Evolutionary conservation across 92 coral and sea anemone species (phyloP), one percentile per base, ranked within the genome.

Genomic region (Siderastrea radians): DNA sequence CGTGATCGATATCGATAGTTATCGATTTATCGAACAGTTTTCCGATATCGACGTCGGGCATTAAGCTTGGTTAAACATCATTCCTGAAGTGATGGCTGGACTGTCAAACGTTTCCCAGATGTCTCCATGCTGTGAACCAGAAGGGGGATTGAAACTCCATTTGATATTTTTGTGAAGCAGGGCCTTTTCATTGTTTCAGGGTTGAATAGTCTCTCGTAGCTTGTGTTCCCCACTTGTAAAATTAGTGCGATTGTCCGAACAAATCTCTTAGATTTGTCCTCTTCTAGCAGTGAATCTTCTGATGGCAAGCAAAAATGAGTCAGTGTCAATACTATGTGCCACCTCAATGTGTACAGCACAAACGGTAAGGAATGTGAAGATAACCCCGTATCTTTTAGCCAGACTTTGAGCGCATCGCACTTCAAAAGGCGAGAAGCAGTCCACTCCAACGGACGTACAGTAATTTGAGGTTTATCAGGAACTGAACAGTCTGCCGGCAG

Each of bases 81-180:
- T 26, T 26, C 38, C 38, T 26, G 0, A 26, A 26, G 38, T 26
- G 38, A 26, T 26, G 38, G 0, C 38, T 26, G 0, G 38, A 26
- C 38, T 26, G 38, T 26, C 38, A 26, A 26, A 26, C 38, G 38
- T 26, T 26, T 26, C 38, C 38, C 38, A 26, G 38, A 26, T 26
- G 38, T 26, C 38, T 26, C 38, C 38, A 26, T 26, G 5, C 3
- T 70, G 79, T 6, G 79, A 83, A 5, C 82, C 89, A 49, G 46
- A 38, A 13, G 83, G 89, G n/a, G 75, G 89, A 76, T 76, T 85
- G 62, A 85, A 85, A 26, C 47, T 54, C 75, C 89, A 85, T n/a
- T 75, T 77, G n/a, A 66, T 60, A 43, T 85, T 76, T 67, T 71
- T 75, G 58, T 85, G 89, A 8, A 85, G 76, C 49, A 85, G 49